Evolutionary conservation across 2,113 vertebrate genomes (phyloP), one percentile per base, ranked within the genome.

Genomic region (Eubucco bourcierii): DNA sequence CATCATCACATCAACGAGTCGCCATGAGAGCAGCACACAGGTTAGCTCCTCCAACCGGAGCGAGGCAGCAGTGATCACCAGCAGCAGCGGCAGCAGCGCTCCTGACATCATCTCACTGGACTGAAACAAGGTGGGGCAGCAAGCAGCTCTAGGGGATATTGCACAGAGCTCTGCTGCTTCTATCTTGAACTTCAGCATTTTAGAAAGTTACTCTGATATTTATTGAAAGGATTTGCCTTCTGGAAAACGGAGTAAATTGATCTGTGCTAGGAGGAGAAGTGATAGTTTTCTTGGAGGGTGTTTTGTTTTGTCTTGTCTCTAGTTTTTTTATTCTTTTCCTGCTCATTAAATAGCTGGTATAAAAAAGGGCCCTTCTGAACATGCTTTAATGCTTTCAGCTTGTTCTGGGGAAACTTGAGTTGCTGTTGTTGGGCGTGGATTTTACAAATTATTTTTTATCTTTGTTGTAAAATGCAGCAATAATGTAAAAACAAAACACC

Each of bases 51-150:
- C 98, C 29, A 95, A 98, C 97, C 98, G 98, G 58, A 95, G 88
- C 21, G 98, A 99, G 91, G 96, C 97, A 1, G 98, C 97, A 29
- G 98, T 98, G 82, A 98, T 99, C 92, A 97, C 98, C 9, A 98
- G 98, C 91, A 97, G 97, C 16, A 95, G 97, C 13, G 95, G 96
- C 91, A 95, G 97, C 91, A 95, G 91, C 39, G 97, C 98, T 82
- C 98, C 98, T 3, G 99, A 99, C 72, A 98, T 99, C 94, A 99
- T 99, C 97, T 99, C 99, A 20, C 95, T 99, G 95, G 99, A 99
- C 97, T 99, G 96, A 98, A 75, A 56, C 33, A 7, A 3, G 46
- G 44, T 46, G 44, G 85, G 68, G 84, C 94, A 72, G 59, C 80
- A n/a, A 3, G 34, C 80, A 59, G 90, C 92, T 93, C 89, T 87